Conservation (phyloP, 2,888 invertebrate species). For the Masnerella sp. region DNA sequence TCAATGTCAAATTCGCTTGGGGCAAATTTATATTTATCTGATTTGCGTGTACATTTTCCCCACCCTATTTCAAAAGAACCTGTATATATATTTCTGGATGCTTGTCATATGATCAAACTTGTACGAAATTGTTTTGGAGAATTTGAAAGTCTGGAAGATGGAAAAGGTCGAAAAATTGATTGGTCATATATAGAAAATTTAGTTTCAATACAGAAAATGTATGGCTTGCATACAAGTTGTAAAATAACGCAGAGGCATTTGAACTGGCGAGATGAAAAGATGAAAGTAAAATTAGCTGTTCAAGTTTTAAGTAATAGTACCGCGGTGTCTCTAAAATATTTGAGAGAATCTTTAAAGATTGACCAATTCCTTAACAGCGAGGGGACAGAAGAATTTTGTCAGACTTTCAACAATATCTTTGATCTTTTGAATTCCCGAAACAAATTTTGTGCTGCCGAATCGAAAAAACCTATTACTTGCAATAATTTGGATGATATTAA, state of each 20-base stretch:
- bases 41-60: conserved; percentile 4
- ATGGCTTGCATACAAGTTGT: conserved; percentile 27
- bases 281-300: conserved; percentile 64
- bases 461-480: conserved; percentile 7
- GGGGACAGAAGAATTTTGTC: conserved; percentile 59
- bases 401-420: conserved; percentile 62
- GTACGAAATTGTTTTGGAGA: conserved; percentile 52
- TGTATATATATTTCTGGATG: conserved; percentile 49
- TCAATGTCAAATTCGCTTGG: conserved; percentile 43
- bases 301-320: conserved; percentile 64
- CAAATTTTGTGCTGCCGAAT: conserved; percentile 8
- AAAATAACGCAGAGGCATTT: conserved; percentile 43
- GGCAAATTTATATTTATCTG: conserved; percentile 19
- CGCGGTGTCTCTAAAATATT: conserved; percentile 56
- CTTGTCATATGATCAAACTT: conserved; percentile 60
- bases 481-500: conserved; percentile 4
- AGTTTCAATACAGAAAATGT: conserved; percentile 2
- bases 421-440: conserved; percentile 63
- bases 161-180: conserved; percentile 1
- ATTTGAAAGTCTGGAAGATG: conserved; percentile 21
- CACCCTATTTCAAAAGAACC: conserved; percentile 23
- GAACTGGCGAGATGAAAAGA: conserved; percentile 58
- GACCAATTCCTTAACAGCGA: conserved; percentile 42
- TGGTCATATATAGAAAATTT: conserved; percentile 28
- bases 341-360: conserved; percentile 28